phyloP scores from a whole-genome alignment of 2,888 invertebrate species.

The Cheiracanthium punctorium region DNA sequence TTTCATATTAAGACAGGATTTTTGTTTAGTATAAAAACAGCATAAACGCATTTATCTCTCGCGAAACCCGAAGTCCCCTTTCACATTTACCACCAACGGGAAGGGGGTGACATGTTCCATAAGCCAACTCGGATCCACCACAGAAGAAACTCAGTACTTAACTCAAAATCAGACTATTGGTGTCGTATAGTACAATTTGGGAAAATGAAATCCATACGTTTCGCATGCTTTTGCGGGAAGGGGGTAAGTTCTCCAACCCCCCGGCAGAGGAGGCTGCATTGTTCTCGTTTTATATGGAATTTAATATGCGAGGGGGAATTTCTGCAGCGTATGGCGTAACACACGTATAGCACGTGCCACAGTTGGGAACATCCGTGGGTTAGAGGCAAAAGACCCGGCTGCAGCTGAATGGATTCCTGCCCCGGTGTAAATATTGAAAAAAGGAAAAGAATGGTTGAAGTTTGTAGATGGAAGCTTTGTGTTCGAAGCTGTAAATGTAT shows the following conservation, averaged over 20 bases:
- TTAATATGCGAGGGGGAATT: neutral
- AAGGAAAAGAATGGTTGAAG: no score
- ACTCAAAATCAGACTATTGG: neutral
- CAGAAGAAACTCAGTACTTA: neutral
- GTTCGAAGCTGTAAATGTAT: no score
- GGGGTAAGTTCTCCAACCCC: neutral
- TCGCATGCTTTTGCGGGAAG: constrained; percentile 2
- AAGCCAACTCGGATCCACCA: neutral
- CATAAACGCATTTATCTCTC: no score
- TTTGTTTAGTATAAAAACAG: no score
- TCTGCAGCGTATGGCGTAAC: neutral
- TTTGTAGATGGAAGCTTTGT: no score
- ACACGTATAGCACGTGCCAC: neutral
- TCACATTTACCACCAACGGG: no score
- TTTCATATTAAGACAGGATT: no score
- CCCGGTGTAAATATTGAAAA: neutral
- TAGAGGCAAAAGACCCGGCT: neutral
- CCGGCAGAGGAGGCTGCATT: neutral
- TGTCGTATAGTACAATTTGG: neutral
- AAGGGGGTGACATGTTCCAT: no score
- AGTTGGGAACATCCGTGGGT: neutral
- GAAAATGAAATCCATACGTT: neutral
- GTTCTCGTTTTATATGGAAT: neutral
- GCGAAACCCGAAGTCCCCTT: no score
- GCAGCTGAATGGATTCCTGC: neutral